Evolutionary conservation across 1,140 invertebrate genomes (phyloP).

Genomic region (Polypedilum pembai): DNA sequence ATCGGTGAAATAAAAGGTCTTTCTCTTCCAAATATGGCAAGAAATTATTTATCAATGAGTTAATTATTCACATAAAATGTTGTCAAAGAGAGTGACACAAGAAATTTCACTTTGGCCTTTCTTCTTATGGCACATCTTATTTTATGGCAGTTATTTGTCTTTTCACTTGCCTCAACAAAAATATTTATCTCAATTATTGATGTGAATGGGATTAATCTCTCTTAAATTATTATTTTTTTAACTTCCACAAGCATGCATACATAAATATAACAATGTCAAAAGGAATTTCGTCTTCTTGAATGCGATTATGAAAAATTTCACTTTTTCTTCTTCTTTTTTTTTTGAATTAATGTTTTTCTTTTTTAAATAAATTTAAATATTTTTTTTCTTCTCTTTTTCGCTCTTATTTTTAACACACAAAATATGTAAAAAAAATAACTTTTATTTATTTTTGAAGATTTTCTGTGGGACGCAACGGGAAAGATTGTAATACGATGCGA

Average conservation of each 20-base stretch:
- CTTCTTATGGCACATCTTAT: too few species aligned
- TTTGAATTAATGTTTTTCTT: constrained; percentile 20
- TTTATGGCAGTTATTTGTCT: not conserved
- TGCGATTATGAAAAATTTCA: constrained; percentile 1
- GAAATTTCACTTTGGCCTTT: not conserved
- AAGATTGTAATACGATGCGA: not conserved
- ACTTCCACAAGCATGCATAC: not conserved
- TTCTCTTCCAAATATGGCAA: not conserved
- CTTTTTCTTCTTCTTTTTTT: not conserved
- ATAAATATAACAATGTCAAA: not conserved
- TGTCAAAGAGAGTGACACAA: not conserved
- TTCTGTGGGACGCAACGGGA: not conserved
- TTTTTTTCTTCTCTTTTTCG: not conserved
- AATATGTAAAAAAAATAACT: not conserved
- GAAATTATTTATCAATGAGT: not conserved
- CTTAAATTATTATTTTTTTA: not conserved
- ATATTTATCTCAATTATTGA: not conserved
- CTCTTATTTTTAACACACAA: not conserved
- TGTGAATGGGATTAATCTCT: not conserved
- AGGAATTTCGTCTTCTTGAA: not conserved
- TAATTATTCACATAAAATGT: constrained; percentile 1
- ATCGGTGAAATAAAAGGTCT: not conserved
- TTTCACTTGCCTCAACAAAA: not conserved
- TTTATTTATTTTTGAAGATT: not conserved
- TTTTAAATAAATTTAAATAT: constrained; percentile 20